Conservation (phyloP, 2,797 vertebrate species). For the Myotis planiceps region DNA sequence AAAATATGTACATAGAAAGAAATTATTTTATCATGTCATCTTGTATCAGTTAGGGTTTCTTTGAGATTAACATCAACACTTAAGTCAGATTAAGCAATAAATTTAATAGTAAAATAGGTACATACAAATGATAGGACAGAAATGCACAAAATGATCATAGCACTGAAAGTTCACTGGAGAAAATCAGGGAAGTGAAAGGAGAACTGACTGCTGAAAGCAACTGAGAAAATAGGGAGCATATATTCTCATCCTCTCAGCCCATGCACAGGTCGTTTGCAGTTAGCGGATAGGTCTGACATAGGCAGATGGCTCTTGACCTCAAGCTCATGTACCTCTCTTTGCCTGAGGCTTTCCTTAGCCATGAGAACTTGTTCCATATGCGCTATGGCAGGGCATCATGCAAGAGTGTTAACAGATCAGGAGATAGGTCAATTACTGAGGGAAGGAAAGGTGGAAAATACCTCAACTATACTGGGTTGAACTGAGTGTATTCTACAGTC, state of each 20-base stretch:
- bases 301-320: neutral
- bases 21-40: neutral
- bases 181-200: neutral
- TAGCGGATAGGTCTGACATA: neutral
- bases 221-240: neutral
- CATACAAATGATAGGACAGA: neutral
- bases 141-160: neutral
- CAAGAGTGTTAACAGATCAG: neutral
- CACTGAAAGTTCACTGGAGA: neutral
- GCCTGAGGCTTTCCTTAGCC: neutral
- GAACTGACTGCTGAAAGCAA: neutral
- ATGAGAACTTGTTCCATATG: neutral
- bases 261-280: neutral
- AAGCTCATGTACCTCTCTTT: neutral
- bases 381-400: neutral
- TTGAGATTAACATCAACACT: neutral
- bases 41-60: neutral
- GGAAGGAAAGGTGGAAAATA: neutral
- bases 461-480: neutral
- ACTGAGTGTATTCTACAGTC: neutral
- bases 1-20: neutral
- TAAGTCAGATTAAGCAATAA: neutral
- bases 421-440: neutral
- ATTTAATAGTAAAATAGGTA: neutral
- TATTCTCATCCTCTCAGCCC: too few relatives aligned